phyloP scores from a whole-genome alignment of 2,888 invertebrate genomes.

The Autographa pulchrina region DNA sequence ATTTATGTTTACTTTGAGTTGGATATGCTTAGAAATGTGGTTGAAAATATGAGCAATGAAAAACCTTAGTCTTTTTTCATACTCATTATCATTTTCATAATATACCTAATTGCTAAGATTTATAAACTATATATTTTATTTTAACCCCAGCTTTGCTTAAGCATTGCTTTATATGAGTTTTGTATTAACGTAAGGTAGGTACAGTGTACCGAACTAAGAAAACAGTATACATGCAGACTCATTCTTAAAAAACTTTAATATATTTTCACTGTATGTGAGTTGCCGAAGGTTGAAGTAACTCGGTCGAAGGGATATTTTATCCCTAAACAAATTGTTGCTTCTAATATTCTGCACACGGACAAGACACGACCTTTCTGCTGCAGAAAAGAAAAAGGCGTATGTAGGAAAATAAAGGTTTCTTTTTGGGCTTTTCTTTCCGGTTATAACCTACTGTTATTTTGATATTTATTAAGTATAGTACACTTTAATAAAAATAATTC shows the following conservation, averaged over 20 bases:
- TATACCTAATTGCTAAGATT: too few relatives aligned
- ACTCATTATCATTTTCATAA: too few relatives aligned
- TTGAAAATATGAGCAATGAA: too few relatives aligned
- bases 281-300: slow-evolving; percentile 42
- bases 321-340: slow-evolving; percentile 71
- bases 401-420: slow-evolving; percentile 20
- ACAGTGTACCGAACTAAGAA: not conserved
- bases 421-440: not conserved
- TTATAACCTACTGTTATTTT: not conserved
- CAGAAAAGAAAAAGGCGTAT: slow-evolving; percentile 46
- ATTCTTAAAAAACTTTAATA: slow-evolving; percentile 17
- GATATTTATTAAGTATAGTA: not conserved
- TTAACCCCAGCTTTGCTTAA: too few relatives aligned
- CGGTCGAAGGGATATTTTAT: slow-evolving; percentile 59
- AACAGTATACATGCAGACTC: not conserved
- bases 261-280: slow-evolving; percentile 50
- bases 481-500: too few relatives aligned
- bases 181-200: too few relatives aligned
- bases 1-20: not conserved
- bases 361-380: slow-evolving; percentile 63
- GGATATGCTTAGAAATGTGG: not conserved
- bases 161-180: too few relatives aligned
- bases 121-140: too few relatives aligned
- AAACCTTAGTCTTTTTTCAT: too few relatives aligned
- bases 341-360: slow-evolving; percentile 73